phyloP scores from a whole-genome alignment of 1,140 invertebrate species.

The Dendroctonus ponderosae region DNA sequence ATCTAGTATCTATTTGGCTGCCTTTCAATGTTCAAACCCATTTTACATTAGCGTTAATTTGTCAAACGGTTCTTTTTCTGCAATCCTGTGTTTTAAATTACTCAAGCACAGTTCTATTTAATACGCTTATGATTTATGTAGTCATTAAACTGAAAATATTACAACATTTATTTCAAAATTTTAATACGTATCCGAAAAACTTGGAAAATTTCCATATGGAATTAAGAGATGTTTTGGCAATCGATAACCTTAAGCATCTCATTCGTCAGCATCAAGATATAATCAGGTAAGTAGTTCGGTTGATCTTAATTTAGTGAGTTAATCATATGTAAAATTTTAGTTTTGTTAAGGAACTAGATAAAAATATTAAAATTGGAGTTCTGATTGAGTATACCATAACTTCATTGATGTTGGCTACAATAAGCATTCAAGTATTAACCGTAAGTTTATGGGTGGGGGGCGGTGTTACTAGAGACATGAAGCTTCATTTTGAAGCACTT shows the following conservation, averaged over 20 bases:
- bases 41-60: neutral
- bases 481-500: too few relatives aligned
- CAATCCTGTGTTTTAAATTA: neutral
- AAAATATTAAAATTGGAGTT: neutral
- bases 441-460: neutral
- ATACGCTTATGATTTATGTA: slow-evolving; percentile 6
- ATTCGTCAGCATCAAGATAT: neutral
- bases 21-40: neutral
- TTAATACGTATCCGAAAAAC: neutral
- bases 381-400: slow-evolving; percentile 7
- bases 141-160: slow-evolving; percentile 3
- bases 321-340: neutral
- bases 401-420: slow-evolving; percentile 7
- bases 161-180: neutral
- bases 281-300: neutral
- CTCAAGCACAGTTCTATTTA: neutral
- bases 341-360: neutral
- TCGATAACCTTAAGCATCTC: neutral
- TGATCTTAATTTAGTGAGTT: neutral
- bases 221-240: neutral
- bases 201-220: neutral
- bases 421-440: slow-evolving; percentile 2
- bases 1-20: neutral
- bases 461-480: too few relatives aligned
- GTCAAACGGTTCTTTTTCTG: neutral